phyloP scores from a whole-genome alignment of 2,888 invertebrate species.

The Clusia tigrina region DNA sequence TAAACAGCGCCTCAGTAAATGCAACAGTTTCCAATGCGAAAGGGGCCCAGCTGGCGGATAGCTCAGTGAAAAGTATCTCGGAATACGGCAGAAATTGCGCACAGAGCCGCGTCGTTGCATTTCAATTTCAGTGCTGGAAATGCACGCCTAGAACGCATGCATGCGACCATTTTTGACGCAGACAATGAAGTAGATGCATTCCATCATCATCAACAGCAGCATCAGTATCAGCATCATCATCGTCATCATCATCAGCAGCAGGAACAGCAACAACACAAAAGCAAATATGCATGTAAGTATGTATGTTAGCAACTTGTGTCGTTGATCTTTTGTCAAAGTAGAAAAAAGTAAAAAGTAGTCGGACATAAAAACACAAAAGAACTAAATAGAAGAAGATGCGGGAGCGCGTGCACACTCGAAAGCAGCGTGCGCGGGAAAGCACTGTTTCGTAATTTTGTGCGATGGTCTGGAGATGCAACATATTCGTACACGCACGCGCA shows the following conservation, averaged over 20 bases:
- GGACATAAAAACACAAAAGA: constrained; percentile 6
- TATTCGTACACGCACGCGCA: no score
- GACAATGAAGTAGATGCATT: constrained; percentile 10
- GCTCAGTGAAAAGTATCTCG: neutral
- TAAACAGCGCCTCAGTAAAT: neutral
- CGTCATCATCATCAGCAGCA: constrained; percentile 11
- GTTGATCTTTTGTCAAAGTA: constrained; percentile 5
- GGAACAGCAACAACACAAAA: constrained; percentile 6
- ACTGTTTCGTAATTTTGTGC: no score
- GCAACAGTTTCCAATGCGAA: neutral
- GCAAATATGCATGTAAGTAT: constrained; percentile 22
- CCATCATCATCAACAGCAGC: constrained; percentile 3
- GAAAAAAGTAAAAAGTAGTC: constrained; percentile 11
- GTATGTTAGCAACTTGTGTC: neutral
- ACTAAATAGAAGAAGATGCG: constrained; percentile 4
- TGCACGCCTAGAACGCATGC: neutral
- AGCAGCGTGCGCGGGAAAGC: no score
- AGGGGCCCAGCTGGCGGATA: neutral
- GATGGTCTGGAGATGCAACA: no score
- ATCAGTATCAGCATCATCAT: no score
- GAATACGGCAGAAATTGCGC: neutral
- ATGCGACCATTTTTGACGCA: neutral
- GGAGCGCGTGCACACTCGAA: no score
- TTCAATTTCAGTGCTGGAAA: neutral
- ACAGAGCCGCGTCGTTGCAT: neutral